phyloP scores from a whole-genome alignment of 2,797 vertebrate genomes.

The Pachyuromys duprasi region DNA sequence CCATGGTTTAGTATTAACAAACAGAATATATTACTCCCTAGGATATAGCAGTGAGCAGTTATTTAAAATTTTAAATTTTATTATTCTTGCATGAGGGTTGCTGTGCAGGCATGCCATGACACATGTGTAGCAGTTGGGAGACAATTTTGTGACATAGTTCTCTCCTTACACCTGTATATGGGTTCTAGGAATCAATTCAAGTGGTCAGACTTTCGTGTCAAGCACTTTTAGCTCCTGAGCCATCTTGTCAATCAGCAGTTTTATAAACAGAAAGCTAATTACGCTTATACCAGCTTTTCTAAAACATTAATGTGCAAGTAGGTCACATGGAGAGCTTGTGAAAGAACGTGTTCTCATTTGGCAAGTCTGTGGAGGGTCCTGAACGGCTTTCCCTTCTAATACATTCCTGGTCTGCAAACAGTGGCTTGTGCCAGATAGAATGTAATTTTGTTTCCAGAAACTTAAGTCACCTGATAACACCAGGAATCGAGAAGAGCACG shows the following conservation, averaged over 20 bases:
- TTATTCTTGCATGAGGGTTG: background rate
- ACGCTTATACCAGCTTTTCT: background rate
- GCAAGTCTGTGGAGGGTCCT: background rate
- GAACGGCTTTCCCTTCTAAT: background rate
- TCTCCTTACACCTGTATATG: background rate
- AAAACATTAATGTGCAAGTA: background rate
- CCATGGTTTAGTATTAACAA: background rate
- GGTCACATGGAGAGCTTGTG: background rate
- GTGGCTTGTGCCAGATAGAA: background rate
- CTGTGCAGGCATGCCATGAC: accelerated
- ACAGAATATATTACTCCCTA: background rate
- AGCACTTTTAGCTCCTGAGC: background rate
- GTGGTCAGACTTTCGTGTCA: background rate
- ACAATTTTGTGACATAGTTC: background rate
- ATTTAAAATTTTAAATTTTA: background rate
- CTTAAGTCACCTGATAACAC: background rate
- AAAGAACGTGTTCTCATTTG: background rate
- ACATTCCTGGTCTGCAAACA: background rate
- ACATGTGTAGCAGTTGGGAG: background rate
- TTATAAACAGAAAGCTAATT: background rate
- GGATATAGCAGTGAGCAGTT: background rate
- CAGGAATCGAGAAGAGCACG: background rate
- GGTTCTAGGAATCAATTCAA: background rate
- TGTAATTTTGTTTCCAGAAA: background rate
- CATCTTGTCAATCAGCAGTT: background rate